Evolutionary conservation across 1,140 invertebrate species (phyloP).

Genomic region (Bombus breviceps): DNA sequence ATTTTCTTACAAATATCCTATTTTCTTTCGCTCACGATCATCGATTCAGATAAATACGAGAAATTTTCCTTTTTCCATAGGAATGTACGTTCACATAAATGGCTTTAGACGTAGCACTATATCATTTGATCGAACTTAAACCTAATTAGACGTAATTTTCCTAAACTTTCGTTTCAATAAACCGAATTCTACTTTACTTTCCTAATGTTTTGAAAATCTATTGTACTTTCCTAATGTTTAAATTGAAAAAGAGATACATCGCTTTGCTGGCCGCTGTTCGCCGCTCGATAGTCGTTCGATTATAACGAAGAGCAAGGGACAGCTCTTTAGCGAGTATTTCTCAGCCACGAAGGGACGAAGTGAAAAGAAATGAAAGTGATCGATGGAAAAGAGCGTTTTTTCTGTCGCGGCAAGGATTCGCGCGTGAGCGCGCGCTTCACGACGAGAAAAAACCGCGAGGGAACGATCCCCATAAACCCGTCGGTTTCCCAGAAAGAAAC

Average conservation of each 20-base stretch:
- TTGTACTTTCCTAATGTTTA: no score
- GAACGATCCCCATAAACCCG: constrained; percentile 68
- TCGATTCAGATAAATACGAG: no score
- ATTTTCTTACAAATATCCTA: no score
- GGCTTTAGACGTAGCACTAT: neutral
- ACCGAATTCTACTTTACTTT: no score
- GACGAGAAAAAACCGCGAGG: constrained; percentile 59
- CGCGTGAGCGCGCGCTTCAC: constrained; percentile 18
- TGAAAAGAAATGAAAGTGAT: neutral
- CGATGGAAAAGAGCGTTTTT: constrained; percentile 13
- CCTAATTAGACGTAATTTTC: neutral
- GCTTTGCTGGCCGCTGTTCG: neutral
- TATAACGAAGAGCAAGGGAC: neutral
- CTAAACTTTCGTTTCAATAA: no score
- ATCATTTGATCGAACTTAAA: neutral
- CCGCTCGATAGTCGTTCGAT: neutral
- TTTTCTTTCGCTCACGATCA: neutral
- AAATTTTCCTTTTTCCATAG: no score
- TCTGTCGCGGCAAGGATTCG: constrained; percentile 9
- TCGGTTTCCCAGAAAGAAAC: constrained; percentile 77
- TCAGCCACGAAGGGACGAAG: neutral
- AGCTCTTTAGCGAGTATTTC: no score
- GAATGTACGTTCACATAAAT: neutral
- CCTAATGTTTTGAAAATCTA: no score
- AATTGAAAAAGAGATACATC: neutral